These are phyloP conservation scores for Polydrusus tereticollis DNA, from an alignment of 2,888 invertebrate genomes.

Conservation along the genomic window DNA sequence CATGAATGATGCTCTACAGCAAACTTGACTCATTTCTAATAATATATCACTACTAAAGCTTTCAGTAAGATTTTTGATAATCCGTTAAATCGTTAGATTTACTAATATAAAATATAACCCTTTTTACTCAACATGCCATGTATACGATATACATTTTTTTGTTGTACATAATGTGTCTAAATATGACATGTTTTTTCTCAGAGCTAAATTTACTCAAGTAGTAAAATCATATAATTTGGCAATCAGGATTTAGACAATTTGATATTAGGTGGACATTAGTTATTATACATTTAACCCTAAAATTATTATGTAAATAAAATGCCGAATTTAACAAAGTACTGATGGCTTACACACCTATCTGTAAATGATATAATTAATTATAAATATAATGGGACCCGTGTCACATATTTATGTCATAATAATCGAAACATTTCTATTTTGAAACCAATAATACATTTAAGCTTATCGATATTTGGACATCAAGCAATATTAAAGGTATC, in stretches of 20 bases:
- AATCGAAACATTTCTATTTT: conserved; percentile 7
- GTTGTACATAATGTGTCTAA: too few species aligned
- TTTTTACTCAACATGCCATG: too few species aligned
- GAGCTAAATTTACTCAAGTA: too few species aligned
- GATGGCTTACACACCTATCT: conserved; percentile 11
- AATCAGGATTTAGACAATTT: not conserved
- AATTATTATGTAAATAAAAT: conserved; percentile 9
- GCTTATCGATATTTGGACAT: not conserved
- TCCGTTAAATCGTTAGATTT: too few species aligned
- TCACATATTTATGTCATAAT: conserved; percentile 6
- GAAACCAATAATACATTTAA: not conserved
- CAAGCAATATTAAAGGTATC: not conserved
- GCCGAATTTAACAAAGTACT: conserved; percentile 16
- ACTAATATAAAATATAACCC: too few species aligned
- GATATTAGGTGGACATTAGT: not conserved
- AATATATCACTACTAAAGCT: not conserved
- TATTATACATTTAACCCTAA: not conserved
- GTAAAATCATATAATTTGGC: not conserved
- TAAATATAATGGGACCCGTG: not conserved
- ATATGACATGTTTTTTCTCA: too few species aligned
- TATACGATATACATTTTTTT: too few species aligned
- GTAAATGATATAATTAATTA: conserved; percentile 23
- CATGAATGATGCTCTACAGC: conserved; percentile 17
- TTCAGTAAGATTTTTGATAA: too few species aligned
- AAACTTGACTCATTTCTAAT: conserved; percentile 8